Evolutionary conservation across 2,113 vertebrate species (phyloP).

Genomic region (Ptilorrhoa leucosticta): DNA sequence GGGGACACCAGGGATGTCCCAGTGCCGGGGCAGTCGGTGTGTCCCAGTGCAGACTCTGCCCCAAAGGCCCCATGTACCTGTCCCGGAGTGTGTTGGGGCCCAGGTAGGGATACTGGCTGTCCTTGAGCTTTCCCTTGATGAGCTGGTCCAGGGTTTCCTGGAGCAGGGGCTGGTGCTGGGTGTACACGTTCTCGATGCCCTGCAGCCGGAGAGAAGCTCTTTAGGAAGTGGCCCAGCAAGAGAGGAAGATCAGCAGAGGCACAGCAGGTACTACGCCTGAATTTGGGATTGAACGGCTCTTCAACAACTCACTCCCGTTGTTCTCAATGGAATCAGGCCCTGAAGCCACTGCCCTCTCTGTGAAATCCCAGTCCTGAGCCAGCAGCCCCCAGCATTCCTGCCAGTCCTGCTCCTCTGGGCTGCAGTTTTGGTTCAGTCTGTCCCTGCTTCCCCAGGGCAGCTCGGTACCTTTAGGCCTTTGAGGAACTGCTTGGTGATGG

Average conservation of each 20-base stretch:
- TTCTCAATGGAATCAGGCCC: not conserved
- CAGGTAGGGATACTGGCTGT: slow-evolving; percentile 91
- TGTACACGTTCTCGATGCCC: slow-evolving; percentile 96
- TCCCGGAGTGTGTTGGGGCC: slow-evolving; percentile 85
- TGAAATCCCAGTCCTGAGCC: not conserved
- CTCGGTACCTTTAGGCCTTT: slow-evolving; percentile 89
- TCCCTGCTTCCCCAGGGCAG: fast-evolving
- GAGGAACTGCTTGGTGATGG: slow-evolving; percentile 97
- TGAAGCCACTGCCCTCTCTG: not conserved
- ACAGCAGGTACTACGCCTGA: not conserved
- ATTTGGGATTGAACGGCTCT: not conserved
- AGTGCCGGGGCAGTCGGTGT: not conserved
- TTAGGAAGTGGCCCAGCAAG: not conserved
- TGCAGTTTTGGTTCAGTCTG: not conserved
- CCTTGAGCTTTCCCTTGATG: slow-evolving; percentile 93
- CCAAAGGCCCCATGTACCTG: slow-evolving; percentile 55
- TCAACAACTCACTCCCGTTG: not conserved
- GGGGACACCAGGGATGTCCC: not conserved
- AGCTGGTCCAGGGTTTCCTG: slow-evolving; percentile 93
- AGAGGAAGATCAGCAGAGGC: not conserved
- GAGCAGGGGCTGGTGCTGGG: slow-evolving; percentile 92
- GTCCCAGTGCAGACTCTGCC: not conserved
- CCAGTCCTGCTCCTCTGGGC: not conserved
- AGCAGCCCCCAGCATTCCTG: not conserved
- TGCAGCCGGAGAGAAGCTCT: slow-evolving; percentile 15